A percentile compares a stretch with the other conserved stretches of the same genome.
phyloP scores from a whole-genome alignment of 1,140 invertebrate genomes.

The Bombus vancouverensis region DNA sequence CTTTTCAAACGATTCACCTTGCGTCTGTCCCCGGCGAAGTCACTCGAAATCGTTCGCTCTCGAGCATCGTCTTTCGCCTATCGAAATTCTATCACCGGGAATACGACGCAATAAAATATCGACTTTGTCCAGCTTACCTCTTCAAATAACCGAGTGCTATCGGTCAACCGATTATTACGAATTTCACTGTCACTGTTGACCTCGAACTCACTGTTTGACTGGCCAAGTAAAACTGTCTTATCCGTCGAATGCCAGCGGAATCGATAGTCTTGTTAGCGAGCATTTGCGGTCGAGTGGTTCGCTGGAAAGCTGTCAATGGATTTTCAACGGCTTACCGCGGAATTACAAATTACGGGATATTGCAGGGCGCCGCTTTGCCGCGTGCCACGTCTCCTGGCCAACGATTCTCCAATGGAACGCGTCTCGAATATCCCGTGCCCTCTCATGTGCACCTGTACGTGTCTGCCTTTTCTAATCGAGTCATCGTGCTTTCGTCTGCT shows the following conservation, averaged over 20 bases:
- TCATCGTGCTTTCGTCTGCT: background rate
- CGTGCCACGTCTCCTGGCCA: background rate
- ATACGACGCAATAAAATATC: background rate
- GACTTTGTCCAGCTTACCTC: background rate
- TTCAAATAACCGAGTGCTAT: background rate
- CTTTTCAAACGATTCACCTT: too few species aligned
- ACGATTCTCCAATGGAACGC: background rate
- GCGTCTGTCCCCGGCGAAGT: background rate
- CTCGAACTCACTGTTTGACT: background rate
- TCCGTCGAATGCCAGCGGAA: constrained; percentile 6
- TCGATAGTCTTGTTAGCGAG: constrained; percentile 37
- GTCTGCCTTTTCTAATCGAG: background rate
- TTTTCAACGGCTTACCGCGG: constrained; percentile 33
- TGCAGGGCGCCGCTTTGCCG: background rate
- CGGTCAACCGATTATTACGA: constrained; percentile 8
- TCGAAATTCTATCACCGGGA: background rate
- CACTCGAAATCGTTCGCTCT: background rate
- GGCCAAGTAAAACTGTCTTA: constrained; percentile 25
- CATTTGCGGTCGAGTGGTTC: constrained; percentile 34
- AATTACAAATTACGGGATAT: constrained; percentile 50
- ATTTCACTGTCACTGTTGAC: constrained; percentile 30
- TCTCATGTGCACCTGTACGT: background rate
- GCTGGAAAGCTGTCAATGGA: constrained; percentile 42
- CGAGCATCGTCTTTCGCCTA: background rate
- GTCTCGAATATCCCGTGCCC: background rate